These are phyloP conservation scores for Nestor notabilis DNA, from an alignment of 2,113 vertebrate genomes.

Conservation along the genomic window DNA sequence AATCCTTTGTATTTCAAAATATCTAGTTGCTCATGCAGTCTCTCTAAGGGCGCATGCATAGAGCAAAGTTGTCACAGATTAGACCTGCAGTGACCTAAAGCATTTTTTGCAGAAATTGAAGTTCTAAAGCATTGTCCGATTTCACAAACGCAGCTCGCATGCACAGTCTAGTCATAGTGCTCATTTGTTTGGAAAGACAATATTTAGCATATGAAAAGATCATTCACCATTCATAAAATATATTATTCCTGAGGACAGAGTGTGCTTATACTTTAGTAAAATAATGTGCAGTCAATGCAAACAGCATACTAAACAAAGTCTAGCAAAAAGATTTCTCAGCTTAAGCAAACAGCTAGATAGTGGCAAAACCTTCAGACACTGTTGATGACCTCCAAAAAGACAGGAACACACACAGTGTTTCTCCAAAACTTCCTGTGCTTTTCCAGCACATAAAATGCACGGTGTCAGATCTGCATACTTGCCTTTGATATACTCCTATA, in stretches of 20 bases:
- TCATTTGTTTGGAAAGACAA: conserved; percentile 66
- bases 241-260: conserved; percentile 78
- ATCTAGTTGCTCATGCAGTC: conserved; percentile 66
- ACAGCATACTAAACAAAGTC: conserved; percentile 46
- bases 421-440: conserved; percentile 31
- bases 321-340: conserved; percentile 58
- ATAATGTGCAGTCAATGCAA: conserved; percentile 63
- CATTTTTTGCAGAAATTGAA: conserved; percentile 41
- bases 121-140: conserved; percentile 25
- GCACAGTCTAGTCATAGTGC: conserved; percentile 51
- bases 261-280: conserved; percentile 71
- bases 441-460: neutral
- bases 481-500: neutral
- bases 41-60: conserved; percentile 57
- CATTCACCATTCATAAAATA: conserved; percentile 75
- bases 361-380: neutral
- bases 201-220: conserved; percentile 72
- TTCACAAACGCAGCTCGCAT: conserved; percentile 66
- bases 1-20: conserved; percentile 42
- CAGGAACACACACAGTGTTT: neutral
- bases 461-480: neutral
- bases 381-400: neutral
- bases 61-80: conserved; percentile 21
- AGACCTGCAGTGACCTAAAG: conserved; percentile 32
- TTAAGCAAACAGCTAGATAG: conserved; percentile 47